A percentile compares a stretch with the other conserved stretches of the same genome.
Conservation (phyloP, 2,888 invertebrate species). For the Strigamia transsilvanica region DNA sequence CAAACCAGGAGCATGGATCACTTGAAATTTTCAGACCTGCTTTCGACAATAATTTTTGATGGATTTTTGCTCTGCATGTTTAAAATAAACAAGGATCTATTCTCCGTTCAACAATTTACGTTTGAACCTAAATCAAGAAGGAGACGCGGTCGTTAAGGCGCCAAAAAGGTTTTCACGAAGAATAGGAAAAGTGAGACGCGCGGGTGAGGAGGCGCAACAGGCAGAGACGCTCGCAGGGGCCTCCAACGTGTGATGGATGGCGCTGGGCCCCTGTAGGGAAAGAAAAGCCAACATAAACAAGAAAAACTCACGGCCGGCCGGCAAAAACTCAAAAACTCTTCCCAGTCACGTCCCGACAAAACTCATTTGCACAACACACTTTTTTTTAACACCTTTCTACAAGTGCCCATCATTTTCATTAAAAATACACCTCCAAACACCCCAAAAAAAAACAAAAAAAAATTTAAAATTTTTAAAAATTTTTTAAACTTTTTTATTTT, state of each 20-base stretch:
- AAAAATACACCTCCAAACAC: no score
- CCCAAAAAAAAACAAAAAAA: no score
- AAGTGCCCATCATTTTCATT: no score
- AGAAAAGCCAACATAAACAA: slow-evolving; percentile 7
- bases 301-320: neutral
- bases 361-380: neutral
- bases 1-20: neutral
- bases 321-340: neutral
- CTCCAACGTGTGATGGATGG: neutral
- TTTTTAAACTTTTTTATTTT: no score
- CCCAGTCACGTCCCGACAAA: neutral
- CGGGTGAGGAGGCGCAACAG: neutral
- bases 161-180: neutral
- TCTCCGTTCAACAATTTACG: neutral
- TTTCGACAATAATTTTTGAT: no score
- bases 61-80: no score
- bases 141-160: slow-evolving; percentile 3
- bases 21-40: no score
- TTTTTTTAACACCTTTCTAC: no score
- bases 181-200: slow-evolving; percentile 8
- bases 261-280: neutral
- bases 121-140: neutral
- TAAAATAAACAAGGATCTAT: neutral
- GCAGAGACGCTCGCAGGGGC: slow-evolving; percentile 3
- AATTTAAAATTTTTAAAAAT: no score